Conservation (phyloP, 2,797 vertebrate genomes). For the Danio choprae region DNA sequence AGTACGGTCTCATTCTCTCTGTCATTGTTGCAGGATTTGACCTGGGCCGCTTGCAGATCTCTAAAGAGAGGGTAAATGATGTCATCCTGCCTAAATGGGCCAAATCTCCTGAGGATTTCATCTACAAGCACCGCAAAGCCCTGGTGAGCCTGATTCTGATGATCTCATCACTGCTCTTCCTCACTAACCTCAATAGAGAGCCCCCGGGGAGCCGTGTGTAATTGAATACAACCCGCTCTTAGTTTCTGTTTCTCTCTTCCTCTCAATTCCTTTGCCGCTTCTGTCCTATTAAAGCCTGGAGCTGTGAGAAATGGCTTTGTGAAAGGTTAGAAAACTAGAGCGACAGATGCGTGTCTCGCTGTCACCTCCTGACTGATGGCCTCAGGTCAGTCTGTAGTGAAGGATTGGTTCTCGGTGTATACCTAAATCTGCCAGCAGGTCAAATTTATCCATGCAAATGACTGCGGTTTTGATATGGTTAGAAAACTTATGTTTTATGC, state of each 20-base stretch:
- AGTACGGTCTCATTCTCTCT: neutral
- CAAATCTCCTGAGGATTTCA: constrained; percentile 94
- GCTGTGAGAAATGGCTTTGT: constrained; percentile 1
- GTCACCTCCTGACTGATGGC: neutral
- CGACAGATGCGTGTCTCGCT: constrained; percentile 9
- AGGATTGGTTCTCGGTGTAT: neutral
- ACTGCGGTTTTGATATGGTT: too few relatives aligned
- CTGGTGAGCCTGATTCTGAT: constrained; percentile 83
- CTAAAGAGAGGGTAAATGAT: constrained; percentile 90
- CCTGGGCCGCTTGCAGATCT: constrained; percentile 91
- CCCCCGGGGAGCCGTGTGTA: constrained; percentile 7
- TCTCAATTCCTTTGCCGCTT: constrained; percentile 8
- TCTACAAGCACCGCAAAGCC: constrained; percentile 95
- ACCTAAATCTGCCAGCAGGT: too few relatives aligned
- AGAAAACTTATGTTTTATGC: too few relatives aligned
- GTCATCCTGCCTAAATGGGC: constrained; percentile 95
- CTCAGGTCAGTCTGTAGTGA: neutral
- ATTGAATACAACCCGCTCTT: neutral
- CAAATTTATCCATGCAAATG: too few relatives aligned
- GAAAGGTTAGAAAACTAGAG: constrained; percentile 32
- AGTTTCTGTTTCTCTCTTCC: constrained; percentile 12
- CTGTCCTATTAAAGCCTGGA: constrained; percentile 26
- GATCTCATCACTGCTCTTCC: constrained; percentile 29
- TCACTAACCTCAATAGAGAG: constrained; percentile 30
- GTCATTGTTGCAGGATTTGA: constrained; percentile 83